These are phyloP conservation scores for Amphilophus citrinellus DNA, from an alignment of 2,113 vertebrate species.

Conservation along the genomic window DNA sequence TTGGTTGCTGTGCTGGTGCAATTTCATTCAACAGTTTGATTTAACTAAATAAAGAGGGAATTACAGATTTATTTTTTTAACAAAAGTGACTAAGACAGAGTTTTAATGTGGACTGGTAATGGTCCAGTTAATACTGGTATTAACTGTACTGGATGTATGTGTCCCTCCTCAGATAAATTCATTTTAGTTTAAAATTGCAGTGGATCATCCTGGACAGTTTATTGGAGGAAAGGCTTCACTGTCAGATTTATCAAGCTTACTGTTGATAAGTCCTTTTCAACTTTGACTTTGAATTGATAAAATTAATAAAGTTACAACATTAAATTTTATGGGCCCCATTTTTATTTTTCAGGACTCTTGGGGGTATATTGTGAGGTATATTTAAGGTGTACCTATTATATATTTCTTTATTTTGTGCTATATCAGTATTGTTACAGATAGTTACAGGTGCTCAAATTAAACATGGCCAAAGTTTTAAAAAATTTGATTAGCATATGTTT, in stretches of 20 bases:
- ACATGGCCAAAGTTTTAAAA: not conserved
- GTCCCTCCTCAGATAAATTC: not conserved
- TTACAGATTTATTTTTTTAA: not conserved
- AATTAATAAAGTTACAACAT: not conserved
- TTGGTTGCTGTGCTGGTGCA: not conserved
- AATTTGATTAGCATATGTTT: not conserved
- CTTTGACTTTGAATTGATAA: not conserved
- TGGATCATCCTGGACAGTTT: not conserved
- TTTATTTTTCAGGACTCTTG: not conserved
- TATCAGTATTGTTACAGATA: not conserved
- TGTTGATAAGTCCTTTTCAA: accelerated
- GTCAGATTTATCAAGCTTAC: not conserved
- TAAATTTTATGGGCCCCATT: not conserved
- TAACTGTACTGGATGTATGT: not conserved
- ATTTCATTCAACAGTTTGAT: not conserved
- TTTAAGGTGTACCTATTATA: not conserved
- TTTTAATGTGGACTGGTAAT: not conserved
- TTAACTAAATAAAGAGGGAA: not conserved
- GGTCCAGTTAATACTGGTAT: not conserved
- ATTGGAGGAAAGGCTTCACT: not conserved
- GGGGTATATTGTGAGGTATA: not conserved
- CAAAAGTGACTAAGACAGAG: not conserved
- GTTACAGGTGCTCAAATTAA: not conserved
- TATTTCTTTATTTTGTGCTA: not conserved
- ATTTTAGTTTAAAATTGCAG: not conserved